Base-by-base conservation (phyloP, 2,113 vertebrate species). In the Dryoscopus gambensis region DNA sequence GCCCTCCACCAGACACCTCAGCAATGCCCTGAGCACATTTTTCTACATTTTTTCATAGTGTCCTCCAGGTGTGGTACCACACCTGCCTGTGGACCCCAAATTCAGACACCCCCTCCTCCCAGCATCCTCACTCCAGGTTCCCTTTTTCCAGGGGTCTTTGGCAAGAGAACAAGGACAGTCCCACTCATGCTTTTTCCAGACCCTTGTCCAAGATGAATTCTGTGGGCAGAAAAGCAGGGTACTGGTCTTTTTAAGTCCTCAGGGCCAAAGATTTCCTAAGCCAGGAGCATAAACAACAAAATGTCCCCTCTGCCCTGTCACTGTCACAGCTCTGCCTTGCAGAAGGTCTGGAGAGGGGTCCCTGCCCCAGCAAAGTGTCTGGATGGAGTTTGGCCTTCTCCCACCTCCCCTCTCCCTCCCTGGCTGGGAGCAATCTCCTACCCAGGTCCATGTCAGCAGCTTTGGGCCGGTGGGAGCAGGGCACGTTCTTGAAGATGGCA, bases 361-460 rank as follows among this genome's bases (percentile, higher is more conserved):
- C n/a, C 44, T 50, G 19, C 18, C 24, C 24, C 49, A 83, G 9
- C 17, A n/a, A 42, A 47, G 13, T 10, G 27, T 35, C n/a, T n/a
- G 42, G 50, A 13, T 25, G 50, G 31, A 8, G 15, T 47, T 6
- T 47, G 39, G 1, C 13, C 57, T 8, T 6, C 25, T 47, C 44
- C 56, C 68, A 23, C 18, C 64, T 46, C 42, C 40, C 23, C 42
- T 46, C 1, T 42, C 5, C 14, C 27, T 20, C 7, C 27, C 3
- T 19, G 25, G 23, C 57, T 17, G 2, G 30, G 35, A 13, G 4
- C 13, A 14, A 40, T 15, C 60, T 96, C 97, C 53, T 98, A 99
- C 99, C 99, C 55, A 99, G 97, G 95, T 99, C 99, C 99, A 99
- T 99, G 91, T 99, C 99, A 19, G 99, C 98, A 53, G 99, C 99